Percentiles rank a stretch among this genome's conserved stretches.
phyloP scores from a whole-genome alignment of 1,140 invertebrate genomes.

The Metopolophium dirhodum region DNA sequence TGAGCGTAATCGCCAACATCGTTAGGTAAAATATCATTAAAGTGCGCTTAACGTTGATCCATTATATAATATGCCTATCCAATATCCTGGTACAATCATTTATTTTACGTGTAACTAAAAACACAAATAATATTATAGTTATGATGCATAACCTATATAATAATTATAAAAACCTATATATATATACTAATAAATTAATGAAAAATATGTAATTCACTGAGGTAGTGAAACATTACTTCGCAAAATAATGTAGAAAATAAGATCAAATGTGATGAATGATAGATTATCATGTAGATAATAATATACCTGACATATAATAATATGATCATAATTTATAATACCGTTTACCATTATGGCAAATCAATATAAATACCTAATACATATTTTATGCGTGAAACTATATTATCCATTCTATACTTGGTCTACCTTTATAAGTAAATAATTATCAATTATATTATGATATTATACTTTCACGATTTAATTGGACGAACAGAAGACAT shows the following conservation, averaged over 20 bases:
- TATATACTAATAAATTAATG: no score
- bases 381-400: neutral
- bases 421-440: neutral
- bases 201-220: no score
- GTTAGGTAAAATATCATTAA: neutral
- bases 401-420: neutral
- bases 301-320: no score
- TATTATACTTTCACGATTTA: constrained; percentile 16
- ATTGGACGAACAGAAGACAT: constrained; percentile 7
- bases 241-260: neutral
- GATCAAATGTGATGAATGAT: neutral
- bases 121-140: neutral
- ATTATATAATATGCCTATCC: neutral
- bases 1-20: neutral
- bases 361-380: neutral
- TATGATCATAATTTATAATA: no score
- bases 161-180: no score
- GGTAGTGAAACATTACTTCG: no score
- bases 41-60: neutral
- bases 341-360: neutral
- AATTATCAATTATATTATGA: neutral
- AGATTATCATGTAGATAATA: neutral
- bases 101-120: neutral
- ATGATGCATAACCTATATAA: no score
- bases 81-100: neutral